phyloP scores from a whole-genome alignment of 2,113 vertebrate species.

The Meles meles region DNA sequence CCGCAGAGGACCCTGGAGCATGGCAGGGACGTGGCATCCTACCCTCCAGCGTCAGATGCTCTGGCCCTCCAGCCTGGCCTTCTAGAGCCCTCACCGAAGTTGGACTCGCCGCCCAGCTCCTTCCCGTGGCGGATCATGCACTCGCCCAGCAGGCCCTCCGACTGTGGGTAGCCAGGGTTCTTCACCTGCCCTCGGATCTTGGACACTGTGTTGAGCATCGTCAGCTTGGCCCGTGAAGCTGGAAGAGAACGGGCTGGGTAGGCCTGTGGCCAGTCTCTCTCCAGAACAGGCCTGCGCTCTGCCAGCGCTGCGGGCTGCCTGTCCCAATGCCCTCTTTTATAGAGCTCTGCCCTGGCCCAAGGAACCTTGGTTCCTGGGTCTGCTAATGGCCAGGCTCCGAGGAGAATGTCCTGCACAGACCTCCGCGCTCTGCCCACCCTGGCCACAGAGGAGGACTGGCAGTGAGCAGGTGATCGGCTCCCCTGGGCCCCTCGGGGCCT shows the following conservation, averaged over 20 bases:
- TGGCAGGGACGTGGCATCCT: not conserved
- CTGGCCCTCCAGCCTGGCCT: not conserved
- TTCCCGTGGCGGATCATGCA: constrained; percentile 94
- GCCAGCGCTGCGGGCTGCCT: not conserved
- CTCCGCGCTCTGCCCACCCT: not conserved
- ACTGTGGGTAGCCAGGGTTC: constrained; percentile 96
- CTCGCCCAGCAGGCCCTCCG: constrained; percentile 95
- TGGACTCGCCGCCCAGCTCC: constrained; percentile 96
- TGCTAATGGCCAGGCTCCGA: not conserved
- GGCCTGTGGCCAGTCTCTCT: not conserved
- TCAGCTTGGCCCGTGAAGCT: constrained; percentile 97
- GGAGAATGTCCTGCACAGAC: not conserved
- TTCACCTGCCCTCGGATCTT: constrained; percentile 99
- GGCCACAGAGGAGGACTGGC: not conserved
- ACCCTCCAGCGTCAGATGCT: not conserved
- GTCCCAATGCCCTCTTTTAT: not conserved
- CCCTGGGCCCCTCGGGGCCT: not conserved
- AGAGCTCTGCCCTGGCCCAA: not conserved
- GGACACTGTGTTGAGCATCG: constrained; percentile 98
- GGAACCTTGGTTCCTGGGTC: not conserved
- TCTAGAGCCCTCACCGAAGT: constrained; percentile 88
- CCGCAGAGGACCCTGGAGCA: not conserved
- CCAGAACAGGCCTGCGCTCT: not conserved
- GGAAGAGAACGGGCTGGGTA: constrained; percentile 17
- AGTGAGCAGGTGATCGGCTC: fast-evolving